phyloP scores from a whole-genome alignment of 2,113 vertebrate species.

The Alectura lathami region DNA sequence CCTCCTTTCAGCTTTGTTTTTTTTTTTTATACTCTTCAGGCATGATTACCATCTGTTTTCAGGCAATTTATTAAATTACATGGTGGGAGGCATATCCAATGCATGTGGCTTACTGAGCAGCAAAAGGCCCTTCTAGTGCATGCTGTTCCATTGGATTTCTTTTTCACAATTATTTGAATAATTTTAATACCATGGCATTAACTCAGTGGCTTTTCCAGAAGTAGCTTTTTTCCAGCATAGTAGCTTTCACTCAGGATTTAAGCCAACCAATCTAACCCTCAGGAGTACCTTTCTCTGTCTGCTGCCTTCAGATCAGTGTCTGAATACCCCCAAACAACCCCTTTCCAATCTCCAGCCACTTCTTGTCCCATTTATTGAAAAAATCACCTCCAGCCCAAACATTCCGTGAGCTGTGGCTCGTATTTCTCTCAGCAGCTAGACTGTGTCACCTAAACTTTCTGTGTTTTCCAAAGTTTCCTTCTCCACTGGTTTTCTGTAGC shows the following conservation, averaged over 20 bases:
- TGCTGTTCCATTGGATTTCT: not conserved
- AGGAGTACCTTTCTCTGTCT: not conserved
- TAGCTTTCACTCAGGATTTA: not conserved
- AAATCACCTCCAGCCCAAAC: not conserved
- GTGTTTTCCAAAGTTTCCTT: not conserved
- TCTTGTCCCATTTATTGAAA: not conserved
- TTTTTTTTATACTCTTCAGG: not conserved
- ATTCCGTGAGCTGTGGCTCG: not conserved
- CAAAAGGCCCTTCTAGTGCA: not conserved
- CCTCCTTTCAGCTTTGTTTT: not conserved
- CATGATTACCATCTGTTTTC: not conserved
- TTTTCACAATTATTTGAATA: not conserved
- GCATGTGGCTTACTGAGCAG: not conserved
- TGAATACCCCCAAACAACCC: not conserved
- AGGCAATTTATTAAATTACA: not conserved
- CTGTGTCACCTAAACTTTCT: not conserved
- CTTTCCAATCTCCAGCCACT: not conserved
- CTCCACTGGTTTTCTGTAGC: not conserved
- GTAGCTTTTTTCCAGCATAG: not conserved
- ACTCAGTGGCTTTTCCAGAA: not conserved
- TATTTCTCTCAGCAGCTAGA: not conserved
- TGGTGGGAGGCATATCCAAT: not conserved
- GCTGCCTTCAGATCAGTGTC: not conserved
- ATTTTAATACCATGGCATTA: not conserved
- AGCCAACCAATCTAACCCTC: not conserved